phyloP scores from a whole-genome alignment of 35 echinoderm and acorn worm species.

The Patiria miniata region DNA sequence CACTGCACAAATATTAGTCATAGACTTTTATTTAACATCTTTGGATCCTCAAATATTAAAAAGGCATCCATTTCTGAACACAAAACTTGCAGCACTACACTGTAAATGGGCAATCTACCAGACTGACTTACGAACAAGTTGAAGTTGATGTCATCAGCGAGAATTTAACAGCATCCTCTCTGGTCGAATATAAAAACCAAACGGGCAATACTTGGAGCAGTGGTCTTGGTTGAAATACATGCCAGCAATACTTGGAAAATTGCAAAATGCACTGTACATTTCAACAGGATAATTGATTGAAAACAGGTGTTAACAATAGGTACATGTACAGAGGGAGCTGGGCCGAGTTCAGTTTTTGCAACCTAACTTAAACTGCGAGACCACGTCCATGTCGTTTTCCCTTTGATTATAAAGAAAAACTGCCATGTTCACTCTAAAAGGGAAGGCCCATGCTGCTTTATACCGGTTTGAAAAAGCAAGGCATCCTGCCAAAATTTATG shows the following conservation, averaged over 20 bases:
- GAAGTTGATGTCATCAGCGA: neutral
- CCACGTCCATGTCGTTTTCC: neutral
- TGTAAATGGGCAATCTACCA: neutral
- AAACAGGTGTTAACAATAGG: too few relatives aligned
- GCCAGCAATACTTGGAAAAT: neutral
- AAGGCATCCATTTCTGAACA: slow-evolving; percentile 23
- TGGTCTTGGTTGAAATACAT: neutral
- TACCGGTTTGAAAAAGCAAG: neutral
- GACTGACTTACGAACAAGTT: neutral
- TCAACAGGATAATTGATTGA: neutral
- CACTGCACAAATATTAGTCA: neutral
- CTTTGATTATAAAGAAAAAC: too few relatives aligned
- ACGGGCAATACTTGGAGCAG: neutral
- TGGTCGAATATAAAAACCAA: neutral
- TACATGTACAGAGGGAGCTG: neutral
- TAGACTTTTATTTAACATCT: slow-evolving; percentile 6
- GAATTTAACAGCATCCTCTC: neutral
- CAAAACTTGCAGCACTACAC: slow-evolving; percentile 25
- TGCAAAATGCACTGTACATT: neutral
- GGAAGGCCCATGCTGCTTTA: neutral
- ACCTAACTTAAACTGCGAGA: neutral
- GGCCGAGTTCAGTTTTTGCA: neutral
- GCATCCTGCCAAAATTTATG: neutral
- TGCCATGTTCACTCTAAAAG: too few relatives aligned
- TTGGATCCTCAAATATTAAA: slow-evolving; percentile 19